Percentiles rank a stretch among this genome's conserved stretches.
These are phyloP conservation scores for Chalcis sispes DNA, from an alignment of 2,888 invertebrate species.

Conservation along the genomic window DNA sequence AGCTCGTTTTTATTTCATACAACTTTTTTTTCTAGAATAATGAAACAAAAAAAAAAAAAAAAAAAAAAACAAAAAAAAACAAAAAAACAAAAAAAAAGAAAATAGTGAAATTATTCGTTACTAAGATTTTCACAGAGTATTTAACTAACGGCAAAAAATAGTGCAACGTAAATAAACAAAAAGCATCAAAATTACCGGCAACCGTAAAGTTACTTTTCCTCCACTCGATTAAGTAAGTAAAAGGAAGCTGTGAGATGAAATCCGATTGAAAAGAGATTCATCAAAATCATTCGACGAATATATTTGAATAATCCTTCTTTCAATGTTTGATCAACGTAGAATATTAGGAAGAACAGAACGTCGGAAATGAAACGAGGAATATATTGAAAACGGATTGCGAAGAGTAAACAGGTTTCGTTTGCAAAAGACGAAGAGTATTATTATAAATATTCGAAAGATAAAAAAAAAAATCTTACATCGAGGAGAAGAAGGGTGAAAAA, in stretches of 20 bases:
- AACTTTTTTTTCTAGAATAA: too few species aligned
- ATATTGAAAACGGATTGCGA: constrained; percentile 38
- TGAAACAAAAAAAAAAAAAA: too few species aligned
- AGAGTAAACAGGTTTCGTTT: constrained; percentile 33
- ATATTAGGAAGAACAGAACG: neutral
- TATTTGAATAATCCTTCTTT: constrained; percentile 45
- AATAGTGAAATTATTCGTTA: too few species aligned
- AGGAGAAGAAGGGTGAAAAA: constrained; percentile 55
- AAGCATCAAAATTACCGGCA: constrained; percentile 2
- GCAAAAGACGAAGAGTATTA: constrained; percentile 43
- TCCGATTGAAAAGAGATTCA: constrained; percentile 39
- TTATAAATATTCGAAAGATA: constrained; percentile 31
- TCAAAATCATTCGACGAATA: constrained; percentile 26
- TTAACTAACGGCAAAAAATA: too few species aligned
- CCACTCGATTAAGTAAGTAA: constrained; percentile 2
- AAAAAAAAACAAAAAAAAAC: too few species aligned
- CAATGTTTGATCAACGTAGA: neutral
- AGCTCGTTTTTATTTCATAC: too few species aligned
- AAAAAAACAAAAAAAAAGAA: too few species aligned
- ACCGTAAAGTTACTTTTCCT: constrained; percentile 3
- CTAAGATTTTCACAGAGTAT: too few species aligned
- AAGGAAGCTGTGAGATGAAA: constrained; percentile 1
- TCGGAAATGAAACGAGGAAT: constrained; percentile 29
- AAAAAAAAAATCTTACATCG: constrained; percentile 1
- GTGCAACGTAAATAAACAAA: constrained; percentile 8